phyloP scores from a whole-genome alignment of 2,113 vertebrate species.

The Enhydra lutris region DNA sequence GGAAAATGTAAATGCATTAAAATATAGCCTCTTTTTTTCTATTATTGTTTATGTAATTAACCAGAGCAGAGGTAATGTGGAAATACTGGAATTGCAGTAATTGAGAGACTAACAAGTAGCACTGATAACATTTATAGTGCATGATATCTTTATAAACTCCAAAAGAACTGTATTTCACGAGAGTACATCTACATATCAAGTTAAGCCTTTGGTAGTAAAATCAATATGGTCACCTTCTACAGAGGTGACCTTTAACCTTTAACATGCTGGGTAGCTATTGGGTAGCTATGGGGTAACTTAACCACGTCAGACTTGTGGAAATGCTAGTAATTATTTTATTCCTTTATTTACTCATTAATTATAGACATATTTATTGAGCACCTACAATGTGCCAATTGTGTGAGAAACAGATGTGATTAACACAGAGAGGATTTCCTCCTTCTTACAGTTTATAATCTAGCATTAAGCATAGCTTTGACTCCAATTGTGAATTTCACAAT shows the following conservation, averaged over 20 bases:
- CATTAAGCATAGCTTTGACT: neutral
- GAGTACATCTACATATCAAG: neutral
- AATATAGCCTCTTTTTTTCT: neutral
- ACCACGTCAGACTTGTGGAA: neutral
- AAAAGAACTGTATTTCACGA: neutral
- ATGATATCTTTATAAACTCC: neutral
- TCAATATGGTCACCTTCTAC: neutral
- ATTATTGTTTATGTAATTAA: conserved; percentile 2
- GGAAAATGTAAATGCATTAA: neutral
- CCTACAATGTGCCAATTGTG: neutral
- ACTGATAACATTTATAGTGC: neutral
- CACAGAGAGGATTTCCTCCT: neutral
- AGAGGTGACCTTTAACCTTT: neutral
- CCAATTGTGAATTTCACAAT: neutral
- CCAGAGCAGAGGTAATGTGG: neutral
- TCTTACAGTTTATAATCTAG: neutral
- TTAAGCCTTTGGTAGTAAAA: neutral
- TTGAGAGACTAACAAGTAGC: neutral
- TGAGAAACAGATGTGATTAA: neutral
- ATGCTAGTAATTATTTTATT: neutral
- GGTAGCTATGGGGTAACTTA: neutral
- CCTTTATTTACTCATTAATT: neutral
- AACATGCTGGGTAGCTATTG: neutral
- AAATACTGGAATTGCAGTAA: conserved; percentile 14
- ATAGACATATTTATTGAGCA: neutral